A percentile compares a stretch with the other conserved stretches of the same genome.
phyloP scores from a whole-genome alignment of 2,797 vertebrate species.

The Dermochelys coriacea region DNA sequence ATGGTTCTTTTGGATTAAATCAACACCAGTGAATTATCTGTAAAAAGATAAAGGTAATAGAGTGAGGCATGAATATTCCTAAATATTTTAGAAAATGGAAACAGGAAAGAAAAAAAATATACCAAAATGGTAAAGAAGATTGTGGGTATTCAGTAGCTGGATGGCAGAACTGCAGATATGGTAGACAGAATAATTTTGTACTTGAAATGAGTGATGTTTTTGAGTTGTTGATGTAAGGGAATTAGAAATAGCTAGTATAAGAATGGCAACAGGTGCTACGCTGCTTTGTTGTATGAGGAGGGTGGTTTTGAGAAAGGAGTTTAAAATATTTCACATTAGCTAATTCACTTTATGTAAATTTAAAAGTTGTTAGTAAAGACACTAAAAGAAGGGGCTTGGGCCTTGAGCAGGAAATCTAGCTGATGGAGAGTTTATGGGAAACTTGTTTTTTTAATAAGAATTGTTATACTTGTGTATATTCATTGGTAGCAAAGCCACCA shows the following conservation, averaged over 20 bases:
- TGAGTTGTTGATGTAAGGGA: conserved; percentile 22
- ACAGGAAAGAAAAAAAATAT: background rate
- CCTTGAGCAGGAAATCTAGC: background rate
- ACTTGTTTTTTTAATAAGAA: background rate
- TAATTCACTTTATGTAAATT: background rate
- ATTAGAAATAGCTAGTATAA: background rate
- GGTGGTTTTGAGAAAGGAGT: background rate
- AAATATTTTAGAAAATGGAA: background rate
- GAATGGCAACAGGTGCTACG: conserved; percentile 15
- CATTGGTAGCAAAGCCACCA: background rate
- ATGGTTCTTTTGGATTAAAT: conserved; percentile 49
- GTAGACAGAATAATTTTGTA: background rate
- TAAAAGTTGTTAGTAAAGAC: background rate
- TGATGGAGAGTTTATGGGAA: background rate
- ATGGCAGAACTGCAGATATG: background rate
- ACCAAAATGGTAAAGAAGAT: background rate
- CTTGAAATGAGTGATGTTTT: background rate
- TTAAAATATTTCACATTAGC: background rate
- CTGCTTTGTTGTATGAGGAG: conserved; percentile 22
- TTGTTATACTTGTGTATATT: background rate
- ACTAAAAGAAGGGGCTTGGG: background rate
- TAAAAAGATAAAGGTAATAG: conserved; percentile 2
- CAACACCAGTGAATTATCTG: conserved; percentile 32
- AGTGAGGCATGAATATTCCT: background rate
- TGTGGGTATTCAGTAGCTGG: background rate